A percentile compares a stretch with the other conserved stretches of the same genome.
These are phyloP conservation scores for Amphiprion clarkii DNA, from an alignment of 2,797 vertebrate genomes.

Conservation along the genomic window DNA sequence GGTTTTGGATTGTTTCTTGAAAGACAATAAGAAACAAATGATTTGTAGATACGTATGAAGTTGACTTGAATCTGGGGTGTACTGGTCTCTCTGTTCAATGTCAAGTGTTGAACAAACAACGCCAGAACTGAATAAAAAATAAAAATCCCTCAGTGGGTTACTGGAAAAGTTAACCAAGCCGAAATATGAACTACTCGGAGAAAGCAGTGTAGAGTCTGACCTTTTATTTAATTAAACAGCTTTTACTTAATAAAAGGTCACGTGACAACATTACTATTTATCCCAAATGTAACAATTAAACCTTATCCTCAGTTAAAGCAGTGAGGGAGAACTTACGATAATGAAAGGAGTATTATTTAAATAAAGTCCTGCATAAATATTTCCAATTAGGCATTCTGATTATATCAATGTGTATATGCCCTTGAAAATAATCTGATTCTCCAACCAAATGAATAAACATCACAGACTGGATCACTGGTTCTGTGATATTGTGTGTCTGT, in stretches of 20 bases:
- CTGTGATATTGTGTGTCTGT: constrained; percentile 19
- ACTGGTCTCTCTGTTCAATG: neutral
- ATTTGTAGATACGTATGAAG: neutral
- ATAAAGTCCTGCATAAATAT: constrained; percentile 59
- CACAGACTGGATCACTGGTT: constrained; percentile 37
- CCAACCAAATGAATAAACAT: constrained; percentile 39
- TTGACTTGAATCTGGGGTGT: neutral
- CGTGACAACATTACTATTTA: constrained; percentile 28
- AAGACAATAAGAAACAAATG: neutral
- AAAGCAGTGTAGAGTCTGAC: constrained; percentile 26
- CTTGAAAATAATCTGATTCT: constrained; percentile 60
- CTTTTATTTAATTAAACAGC: constrained; percentile 45
- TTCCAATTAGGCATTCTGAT: constrained; percentile 65
- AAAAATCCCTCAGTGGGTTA: neutral
- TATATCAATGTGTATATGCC: constrained; percentile 57
- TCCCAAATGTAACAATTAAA: constrained; percentile 41
- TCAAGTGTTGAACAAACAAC: constrained; percentile 7
- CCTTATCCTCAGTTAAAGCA: constrained; percentile 28
- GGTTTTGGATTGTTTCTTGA: neutral
- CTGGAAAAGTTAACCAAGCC: neutral
- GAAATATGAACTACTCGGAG: neutral
- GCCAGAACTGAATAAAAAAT: neutral
- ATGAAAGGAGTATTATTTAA: constrained; percentile 53
- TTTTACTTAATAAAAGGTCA: constrained; percentile 47
- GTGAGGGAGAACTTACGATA: constrained; percentile 40